Evolutionary conservation across 1,140 invertebrate species (phyloP).

Genomic region (Aphelenchoides fujianensis): DNA sequence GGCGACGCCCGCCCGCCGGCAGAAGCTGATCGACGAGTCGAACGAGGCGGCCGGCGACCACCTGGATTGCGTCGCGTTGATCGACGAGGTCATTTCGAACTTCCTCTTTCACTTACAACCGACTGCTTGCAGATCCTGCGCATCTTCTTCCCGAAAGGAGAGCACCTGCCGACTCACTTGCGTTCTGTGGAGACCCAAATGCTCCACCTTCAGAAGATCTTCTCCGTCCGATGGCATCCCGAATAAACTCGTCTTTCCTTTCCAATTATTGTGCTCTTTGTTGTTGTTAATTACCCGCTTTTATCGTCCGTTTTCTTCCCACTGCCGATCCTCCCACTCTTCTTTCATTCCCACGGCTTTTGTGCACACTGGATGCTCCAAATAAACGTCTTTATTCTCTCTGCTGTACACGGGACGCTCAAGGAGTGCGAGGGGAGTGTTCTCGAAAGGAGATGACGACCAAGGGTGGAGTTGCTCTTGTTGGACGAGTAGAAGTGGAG

Average conservation of each 20-base stretch:
- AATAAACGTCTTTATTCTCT: too few species aligned
- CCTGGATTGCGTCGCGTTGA: not conserved
- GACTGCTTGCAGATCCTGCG: not conserved
- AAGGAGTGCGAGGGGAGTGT: too few species aligned
- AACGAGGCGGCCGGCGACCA: not conserved
- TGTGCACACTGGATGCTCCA: too few species aligned
- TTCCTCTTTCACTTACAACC: not conserved
- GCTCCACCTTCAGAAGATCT: not conserved
- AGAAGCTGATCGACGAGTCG: not conserved
- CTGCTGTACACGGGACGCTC: too few species aligned
- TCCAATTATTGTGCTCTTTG: not conserved
- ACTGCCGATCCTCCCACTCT: too few species aligned
- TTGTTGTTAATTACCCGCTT: too few species aligned
- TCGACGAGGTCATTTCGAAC: not conserved
- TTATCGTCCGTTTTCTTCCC: too few species aligned
- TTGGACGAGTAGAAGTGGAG: not conserved
- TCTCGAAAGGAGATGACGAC: not conserved
- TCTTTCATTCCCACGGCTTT: too few species aligned
- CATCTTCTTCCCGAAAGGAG: not conserved
- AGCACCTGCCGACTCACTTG: not conserved
- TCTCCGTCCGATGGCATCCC: not conserved
- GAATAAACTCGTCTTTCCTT: not conserved
- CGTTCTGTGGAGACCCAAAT: not conserved
- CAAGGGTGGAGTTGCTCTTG: conserved; percentile 1
- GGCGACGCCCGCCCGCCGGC: not conserved